These are phyloP conservation scores for Leptonema lineaticorne DNA, from an alignment of 1,140 invertebrate genomes.

Conservation along the genomic window DNA sequence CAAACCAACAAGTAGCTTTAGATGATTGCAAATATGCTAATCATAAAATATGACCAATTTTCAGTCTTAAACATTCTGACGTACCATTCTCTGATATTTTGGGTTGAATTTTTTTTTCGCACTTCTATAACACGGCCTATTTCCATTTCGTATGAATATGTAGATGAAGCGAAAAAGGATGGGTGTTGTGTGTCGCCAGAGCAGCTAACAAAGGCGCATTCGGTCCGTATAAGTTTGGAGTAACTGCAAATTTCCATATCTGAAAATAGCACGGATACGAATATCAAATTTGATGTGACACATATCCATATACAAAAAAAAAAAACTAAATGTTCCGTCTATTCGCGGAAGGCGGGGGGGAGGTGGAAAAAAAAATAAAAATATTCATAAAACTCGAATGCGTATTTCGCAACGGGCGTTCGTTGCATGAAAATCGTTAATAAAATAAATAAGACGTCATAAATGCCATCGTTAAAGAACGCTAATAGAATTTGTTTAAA, in stretches of 20 bases:
- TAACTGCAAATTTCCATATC: slow-evolving; percentile 2
- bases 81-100: not conserved
- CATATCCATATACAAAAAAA: not conserved
- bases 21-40: no score
- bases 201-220: slow-evolving; percentile 4
- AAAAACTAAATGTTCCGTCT: no score
- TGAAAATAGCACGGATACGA: slow-evolving; percentile 5
- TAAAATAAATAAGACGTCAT: not conserved
- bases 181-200: not conserved
- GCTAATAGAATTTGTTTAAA: no score
- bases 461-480: no score
- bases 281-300: slow-evolving; percentile 10
- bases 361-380: no score
- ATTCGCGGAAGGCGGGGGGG: no score
- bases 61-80: no score
- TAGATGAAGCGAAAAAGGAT: slow-evolving; percentile 2
- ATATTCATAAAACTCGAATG: not conserved
- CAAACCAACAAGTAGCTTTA: no score
- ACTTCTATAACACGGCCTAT: not conserved
- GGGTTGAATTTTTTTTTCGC: not conserved
- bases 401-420: not conserved
- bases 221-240: slow-evolving; percentile 6
- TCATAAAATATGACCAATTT: not conserved
- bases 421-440: not conserved
- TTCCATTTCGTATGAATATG: not conserved